These are phyloP conservation scores for Mallateleia sp. DNA, from an alignment of 2,888 invertebrate genomes.

Conservation along the genomic window DNA sequence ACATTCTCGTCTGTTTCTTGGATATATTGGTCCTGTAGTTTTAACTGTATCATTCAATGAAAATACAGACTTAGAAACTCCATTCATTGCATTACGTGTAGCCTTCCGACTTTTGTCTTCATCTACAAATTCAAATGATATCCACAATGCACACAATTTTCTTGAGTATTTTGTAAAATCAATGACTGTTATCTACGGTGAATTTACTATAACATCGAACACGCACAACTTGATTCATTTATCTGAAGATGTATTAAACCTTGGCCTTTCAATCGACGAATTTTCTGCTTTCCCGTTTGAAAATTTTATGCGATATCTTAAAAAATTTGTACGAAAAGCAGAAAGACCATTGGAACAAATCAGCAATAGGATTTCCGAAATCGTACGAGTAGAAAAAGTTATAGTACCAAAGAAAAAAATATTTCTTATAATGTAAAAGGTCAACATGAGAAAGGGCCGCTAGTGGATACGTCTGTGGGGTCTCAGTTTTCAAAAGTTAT, in stretches of 20 bases:
- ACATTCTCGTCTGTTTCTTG: slow-evolving; percentile 46
- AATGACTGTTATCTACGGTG: too few relatives aligned
- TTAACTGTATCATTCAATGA: background rate
- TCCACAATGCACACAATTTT: slow-evolving; percentile 17
- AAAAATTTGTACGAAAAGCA: background rate
- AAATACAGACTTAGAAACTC: slow-evolving; percentile 17
- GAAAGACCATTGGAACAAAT: slow-evolving; percentile 11
- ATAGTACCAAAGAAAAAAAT: background rate
- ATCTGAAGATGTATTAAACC: slow-evolving; percentile 36
- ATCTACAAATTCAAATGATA: background rate
- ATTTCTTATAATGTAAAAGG: background rate
- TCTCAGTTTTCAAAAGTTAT: slow-evolving; percentile 26
- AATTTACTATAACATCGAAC: too few relatives aligned
- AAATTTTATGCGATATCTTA: slow-evolving; percentile 16
- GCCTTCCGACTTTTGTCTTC: slow-evolving; percentile 28
- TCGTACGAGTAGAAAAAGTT: background rate
- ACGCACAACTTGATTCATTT: slow-evolving; percentile 50
- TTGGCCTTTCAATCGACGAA: slow-evolving; percentile 28
- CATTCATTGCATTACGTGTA: slow-evolving; percentile 38
- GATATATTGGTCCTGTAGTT: slow-evolving; percentile 40
- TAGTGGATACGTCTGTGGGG: slow-evolving; percentile 1
- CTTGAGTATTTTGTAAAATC: too few relatives aligned
- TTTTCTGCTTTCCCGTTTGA: slow-evolving; percentile 39
- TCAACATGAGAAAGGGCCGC: background rate
- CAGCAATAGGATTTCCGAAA: slow-evolving; percentile 6